Conservation (phyloP, 1,140 invertebrate species). For the Drosophila suzukii region DNA sequence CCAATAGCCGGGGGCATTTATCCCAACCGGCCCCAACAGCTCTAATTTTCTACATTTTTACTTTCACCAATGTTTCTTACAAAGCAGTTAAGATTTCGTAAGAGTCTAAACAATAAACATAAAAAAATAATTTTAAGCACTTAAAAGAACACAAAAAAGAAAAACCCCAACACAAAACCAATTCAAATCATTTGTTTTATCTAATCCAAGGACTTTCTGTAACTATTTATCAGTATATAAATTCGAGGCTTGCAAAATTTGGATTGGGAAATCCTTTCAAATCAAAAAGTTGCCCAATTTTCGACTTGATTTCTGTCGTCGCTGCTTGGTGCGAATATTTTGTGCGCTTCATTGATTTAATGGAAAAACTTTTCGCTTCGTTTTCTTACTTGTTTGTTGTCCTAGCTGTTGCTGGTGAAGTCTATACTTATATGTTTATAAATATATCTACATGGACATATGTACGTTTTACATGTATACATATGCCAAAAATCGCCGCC, state of each 20-base stretch:
- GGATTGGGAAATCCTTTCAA: conserved; percentile 29
- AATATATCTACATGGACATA: background rate
- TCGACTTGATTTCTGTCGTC: conserved; percentile 59
- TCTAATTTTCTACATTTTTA: no score
- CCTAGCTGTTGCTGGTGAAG: conserved; percentile 22
- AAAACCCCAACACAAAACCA: background rate
- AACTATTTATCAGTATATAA: conserved; percentile 12
- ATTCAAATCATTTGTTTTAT: conserved; percentile 24
- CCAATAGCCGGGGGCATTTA: no score
- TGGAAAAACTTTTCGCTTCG: conserved; percentile 73
- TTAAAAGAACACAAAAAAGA: no score
- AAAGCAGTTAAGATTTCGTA: no score
- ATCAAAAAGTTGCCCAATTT: conserved; percentile 50
- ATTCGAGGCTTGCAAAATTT: background rate
- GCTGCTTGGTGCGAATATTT: conserved; percentile 70
- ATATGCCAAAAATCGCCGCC: conserved; percentile 49
- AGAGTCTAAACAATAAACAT: no score
- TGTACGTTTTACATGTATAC: background rate
- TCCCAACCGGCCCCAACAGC: no score
- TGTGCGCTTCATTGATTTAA: conserved; percentile 80
- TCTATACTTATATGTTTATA: conserved; percentile 7
- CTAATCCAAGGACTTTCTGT: conserved; percentile 3
- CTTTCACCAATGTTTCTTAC: no score
- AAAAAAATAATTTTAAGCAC: no score
- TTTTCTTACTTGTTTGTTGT: conserved; percentile 44